phyloP scores from a whole-genome alignment of 2,113 vertebrate genomes.

The Mohoua ochrocephala region DNA sequence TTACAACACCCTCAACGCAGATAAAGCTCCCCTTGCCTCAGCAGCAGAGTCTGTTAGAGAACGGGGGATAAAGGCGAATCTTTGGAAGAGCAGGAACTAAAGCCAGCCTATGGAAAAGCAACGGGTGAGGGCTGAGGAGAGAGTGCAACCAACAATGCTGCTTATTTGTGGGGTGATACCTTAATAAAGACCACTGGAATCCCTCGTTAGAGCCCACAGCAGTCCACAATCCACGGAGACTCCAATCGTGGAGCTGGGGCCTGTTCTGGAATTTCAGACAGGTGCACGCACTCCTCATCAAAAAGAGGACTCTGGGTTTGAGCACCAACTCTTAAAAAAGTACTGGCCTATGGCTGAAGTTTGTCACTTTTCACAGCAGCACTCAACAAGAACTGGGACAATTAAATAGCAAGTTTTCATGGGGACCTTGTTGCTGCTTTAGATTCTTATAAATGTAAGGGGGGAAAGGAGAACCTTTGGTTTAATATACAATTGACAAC shows the following conservation, averaged over 20 bases:
- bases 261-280: neutral
- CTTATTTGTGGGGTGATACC: constrained; percentile 68
- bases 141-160: neutral
- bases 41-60: neutral
- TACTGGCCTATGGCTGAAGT: constrained; percentile 86
- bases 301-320: constrained; percentile 32
- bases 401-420: constrained; percentile 84
- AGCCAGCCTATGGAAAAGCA: constrained; percentile 27
- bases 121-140: neutral
- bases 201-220: constrained; percentile 1
- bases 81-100: neutral
- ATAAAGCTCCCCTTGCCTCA: neutral
- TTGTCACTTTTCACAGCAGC: constrained; percentile 84
- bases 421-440: constrained; percentile 87
- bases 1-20: neutral
- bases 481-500: constrained; percentile 53
- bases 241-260: neutral
- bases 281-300: neutral
- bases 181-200: constrained; percentile 60
- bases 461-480: constrained; percentile 67
- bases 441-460: constrained; percentile 78
- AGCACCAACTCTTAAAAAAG: constrained; percentile 42
- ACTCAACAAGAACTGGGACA: constrained; percentile 83
- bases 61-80: neutral
- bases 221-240: neutral